Evolutionary conservation across 2,888 invertebrate species (phyloP), one percentile per base, ranked within the genome.

Genomic region (Cremastinae sp.): DNA sequence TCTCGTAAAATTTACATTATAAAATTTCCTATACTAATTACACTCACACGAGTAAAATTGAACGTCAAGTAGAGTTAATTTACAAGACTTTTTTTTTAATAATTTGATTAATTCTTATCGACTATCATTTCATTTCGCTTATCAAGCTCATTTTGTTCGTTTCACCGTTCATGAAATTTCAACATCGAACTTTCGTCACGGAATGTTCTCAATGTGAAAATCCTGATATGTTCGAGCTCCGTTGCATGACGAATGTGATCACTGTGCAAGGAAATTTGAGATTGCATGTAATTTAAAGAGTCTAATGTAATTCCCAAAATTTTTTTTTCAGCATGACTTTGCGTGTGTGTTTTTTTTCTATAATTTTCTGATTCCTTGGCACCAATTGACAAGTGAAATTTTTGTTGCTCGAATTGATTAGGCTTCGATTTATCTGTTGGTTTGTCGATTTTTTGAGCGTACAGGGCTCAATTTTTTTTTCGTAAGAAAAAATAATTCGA

Each of bases 211-310:
- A 53, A 64, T 64, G 55, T 56, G 62, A 28, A 28, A 28, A 28
- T 47, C 65, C 69, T 59, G 35, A 22, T 69, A 73, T 70, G 69
- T 69, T 65, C 69, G 55, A 76, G 73, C 18, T 55, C 45, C 53
- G 53, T 73, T 74, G 76, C 76, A 77, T 77, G 76, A 77, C 73
- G 76, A 77, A 77, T 77, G 73, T 58, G 55, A 70, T 77, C 56
- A 41, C 73, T 59, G 53, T 73, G 76, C 55, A 74, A 77, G 69
- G 73, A 66, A 71, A 66, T 61, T 12, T 61, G 59, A 51, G 65
- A 70, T 18, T 64, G 76, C 76, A 76, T 76, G 76, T 69, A 65
- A 49, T 56, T 47, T 22, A 55, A 16, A n/a, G 14, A 69, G n/a
- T n/a, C n/a, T 56, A 45, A 55, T 69, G 59, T 69, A 69, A 70